These are phyloP conservation scores for Dasysyrphus tricinctus DNA, from an alignment of 2,888 invertebrate genomes.

Conservation along the genomic window DNA sequence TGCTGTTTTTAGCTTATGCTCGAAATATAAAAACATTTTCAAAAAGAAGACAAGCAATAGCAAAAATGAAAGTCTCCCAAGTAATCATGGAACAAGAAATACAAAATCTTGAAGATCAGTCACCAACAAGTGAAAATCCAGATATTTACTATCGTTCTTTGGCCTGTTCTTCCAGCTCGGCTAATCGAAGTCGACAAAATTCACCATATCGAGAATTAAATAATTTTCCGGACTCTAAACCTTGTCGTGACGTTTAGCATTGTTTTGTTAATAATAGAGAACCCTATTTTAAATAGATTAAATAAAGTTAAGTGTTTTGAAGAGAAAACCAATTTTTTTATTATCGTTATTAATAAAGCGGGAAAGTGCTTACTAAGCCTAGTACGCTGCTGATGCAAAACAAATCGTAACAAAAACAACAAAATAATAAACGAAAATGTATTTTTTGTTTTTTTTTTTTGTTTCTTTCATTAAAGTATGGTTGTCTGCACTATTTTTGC, in stretches of 20 bases:
- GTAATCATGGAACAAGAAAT: conserved; percentile 26
- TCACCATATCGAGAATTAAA: background rate
- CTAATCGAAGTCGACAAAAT: background rate
- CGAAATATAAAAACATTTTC: conserved; percentile 17
- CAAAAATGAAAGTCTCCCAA: conserved; percentile 15
- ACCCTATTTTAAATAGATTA: background rate
- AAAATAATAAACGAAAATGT: too few species aligned
- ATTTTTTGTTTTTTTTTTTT: too few species aligned
- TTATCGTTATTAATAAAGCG: too few species aligned
- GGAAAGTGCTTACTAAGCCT: too few species aligned
- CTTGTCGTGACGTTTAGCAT: background rate
- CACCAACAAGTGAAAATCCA: background rate
- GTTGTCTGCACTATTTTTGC: too few species aligned
- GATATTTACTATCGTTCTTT: background rate
- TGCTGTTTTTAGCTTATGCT: conserved; percentile 20
- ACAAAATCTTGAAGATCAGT: conserved; percentile 11
- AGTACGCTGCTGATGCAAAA: too few species aligned
- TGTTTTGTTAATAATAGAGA: background rate
- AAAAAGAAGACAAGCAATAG: conserved; percentile 9
- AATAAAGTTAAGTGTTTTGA: background rate
- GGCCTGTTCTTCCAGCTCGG: background rate
- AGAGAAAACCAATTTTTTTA: background rate
- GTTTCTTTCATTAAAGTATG: too few species aligned
- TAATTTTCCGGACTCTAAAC: background rate
- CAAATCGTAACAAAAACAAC: too few species aligned